Evolutionary conservation across 2,113 vertebrate species (phyloP), one percentile per base, ranked within the genome.

Genomic region (Platichthys flesus): DNA sequence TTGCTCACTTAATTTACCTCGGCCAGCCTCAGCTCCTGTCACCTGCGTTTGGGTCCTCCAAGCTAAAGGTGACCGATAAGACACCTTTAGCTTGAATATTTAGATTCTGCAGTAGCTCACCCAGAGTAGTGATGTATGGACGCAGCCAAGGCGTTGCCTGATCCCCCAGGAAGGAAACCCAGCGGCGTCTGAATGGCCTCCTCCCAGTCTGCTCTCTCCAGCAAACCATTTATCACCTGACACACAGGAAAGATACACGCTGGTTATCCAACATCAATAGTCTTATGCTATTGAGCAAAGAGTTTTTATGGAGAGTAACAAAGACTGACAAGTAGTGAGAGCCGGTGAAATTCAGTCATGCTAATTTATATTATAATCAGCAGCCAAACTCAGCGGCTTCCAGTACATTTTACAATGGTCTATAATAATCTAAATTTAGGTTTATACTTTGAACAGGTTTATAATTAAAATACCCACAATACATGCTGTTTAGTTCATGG

Each of bases 221-320:
- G 95, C 59, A 99, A 93, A 67, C 97, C 98, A 0, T 98, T 99
- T 67, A 99, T 95, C 83, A 99, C 97, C 98, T 99, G 91, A 12
- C 0, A 76, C 40, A 79, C 5, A 82, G 28, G 84, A 24, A 66
- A 60, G 52, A 70, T 5, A 67, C 55, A 49, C 5, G 45, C 45
- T 16, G 45, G 45, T 15, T 42, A 13, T 13, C 15, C 16, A 55
- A 55, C 52, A 21, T 55, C 52, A 21, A 21, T 24, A 56, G 7
- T 9, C 24, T 56, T 24, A 21, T 54, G 20, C 20, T 54, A 21
- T 54, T 21, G 51, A 54, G 4, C 47, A 6, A 18, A 18, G 14
- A 20, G 20, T 54, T 20, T 54, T n/a, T 20, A 20, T n/a, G 8
- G 20, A 21, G 20, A 21, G 20, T 8, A 54, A 54, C 51, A n/a